Percentiles rank a stretch among this genome's conserved stretches.
Evolutionary conservation across 2,888 invertebrate species (phyloP).

Genomic region (Danaus chrysippus): DNA sequence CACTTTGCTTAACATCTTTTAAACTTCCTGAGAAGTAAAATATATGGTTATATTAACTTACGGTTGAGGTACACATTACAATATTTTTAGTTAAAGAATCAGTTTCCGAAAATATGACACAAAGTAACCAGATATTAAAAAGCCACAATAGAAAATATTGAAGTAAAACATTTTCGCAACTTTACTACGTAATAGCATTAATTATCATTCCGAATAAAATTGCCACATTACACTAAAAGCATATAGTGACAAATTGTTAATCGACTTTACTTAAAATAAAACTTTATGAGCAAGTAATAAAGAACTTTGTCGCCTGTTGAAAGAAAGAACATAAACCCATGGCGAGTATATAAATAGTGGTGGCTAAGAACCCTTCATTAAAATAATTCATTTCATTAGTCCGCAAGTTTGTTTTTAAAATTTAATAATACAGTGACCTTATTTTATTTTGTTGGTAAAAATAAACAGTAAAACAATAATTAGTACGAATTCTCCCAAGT

Average conservation of each 20-base stretch:
- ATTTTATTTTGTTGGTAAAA: constrained; percentile 32
- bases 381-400: constrained; percentile 69
- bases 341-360: constrained; percentile 32
- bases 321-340: constrained; percentile 20
- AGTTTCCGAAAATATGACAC: too few species aligned
- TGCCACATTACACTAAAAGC: constrained; percentile 24
- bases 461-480: constrained; percentile 31
- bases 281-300: constrained; percentile 8
- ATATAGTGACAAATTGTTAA: constrained; percentile 21
- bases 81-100: too few species aligned
- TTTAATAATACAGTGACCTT: constrained; percentile 49
- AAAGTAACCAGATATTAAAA: not conserved
- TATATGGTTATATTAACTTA: too few species aligned
- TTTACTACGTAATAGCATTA: constrained; percentile 47
- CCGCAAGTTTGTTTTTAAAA: constrained; percentile 59
- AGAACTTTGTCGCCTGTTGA: constrained; percentile 8
- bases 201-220: constrained; percentile 36
- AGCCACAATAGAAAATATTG: constrained; percentile 17
- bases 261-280: constrained; percentile 5
- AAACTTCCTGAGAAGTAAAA: too few species aligned
- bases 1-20: too few species aligned
- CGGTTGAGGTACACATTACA: too few species aligned
- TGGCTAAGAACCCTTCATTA: constrained; percentile 53
- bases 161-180: constrained; percentile 31
- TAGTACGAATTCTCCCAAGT: constrained; percentile 23